Conservation (phyloP, 2,888 invertebrate genomes). For the Teinopalpus imperialis region DNA sequence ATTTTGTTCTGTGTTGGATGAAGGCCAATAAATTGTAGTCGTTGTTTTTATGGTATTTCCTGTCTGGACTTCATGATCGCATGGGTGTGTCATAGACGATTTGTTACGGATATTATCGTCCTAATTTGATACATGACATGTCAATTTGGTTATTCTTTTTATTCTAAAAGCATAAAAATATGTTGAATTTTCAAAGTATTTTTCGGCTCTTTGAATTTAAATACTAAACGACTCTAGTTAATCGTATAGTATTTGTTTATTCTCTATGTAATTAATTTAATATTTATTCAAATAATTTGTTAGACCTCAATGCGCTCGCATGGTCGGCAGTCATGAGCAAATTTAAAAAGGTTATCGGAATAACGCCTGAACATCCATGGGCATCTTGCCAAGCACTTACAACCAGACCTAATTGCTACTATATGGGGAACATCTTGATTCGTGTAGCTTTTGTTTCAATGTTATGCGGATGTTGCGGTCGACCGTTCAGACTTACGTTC, state of each 20-base stretch:
- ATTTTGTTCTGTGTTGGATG: slow-evolving; percentile 32
- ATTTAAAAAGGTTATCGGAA: slow-evolving; percentile 10
- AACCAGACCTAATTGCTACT: slow-evolving; percentile 14
- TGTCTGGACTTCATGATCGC: slow-evolving; percentile 29
- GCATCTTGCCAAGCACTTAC: slow-evolving; percentile 14
- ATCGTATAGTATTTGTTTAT: too few species aligned
- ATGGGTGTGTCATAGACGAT: neutral
- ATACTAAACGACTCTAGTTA: too few species aligned
- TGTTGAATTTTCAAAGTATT: too few species aligned
- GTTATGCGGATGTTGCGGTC: neutral
- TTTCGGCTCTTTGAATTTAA: too few species aligned
- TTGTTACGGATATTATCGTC: neutral
- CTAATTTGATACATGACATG: neutral
- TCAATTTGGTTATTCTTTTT: neutral
- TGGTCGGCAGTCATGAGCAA: neutral
- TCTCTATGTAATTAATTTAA: too few species aligned
- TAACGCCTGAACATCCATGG: slow-evolving; percentile 1
- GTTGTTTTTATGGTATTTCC: slow-evolving; percentile 33
- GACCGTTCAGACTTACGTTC: too few species aligned
- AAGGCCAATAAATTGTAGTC: slow-evolving; percentile 32
- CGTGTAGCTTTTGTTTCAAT: slow-evolving; percentile 9
- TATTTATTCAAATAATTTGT: too few species aligned
- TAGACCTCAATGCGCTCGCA: too few species aligned
- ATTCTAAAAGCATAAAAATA: too few species aligned
- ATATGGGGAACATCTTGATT: slow-evolving; percentile 2